These are phyloP conservation scores for Styela clava DNA, from an alignment of 23 tunicate species.

Conservation along the genomic window DNA sequence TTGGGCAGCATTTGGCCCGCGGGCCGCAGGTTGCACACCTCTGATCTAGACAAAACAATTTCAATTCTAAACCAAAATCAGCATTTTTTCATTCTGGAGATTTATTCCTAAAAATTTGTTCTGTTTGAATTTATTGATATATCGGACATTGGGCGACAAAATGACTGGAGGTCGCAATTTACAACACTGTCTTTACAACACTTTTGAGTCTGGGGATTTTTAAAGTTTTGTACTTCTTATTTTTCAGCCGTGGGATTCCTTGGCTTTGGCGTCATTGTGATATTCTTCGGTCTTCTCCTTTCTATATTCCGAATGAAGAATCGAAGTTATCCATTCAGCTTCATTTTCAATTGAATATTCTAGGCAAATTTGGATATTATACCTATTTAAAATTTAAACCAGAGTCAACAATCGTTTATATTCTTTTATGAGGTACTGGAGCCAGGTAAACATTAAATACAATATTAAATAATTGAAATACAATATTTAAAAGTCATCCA, in stretches of 20 bases:
- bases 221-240: not conserved
- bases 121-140: not conserved
- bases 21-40: no score
- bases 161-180: no score
- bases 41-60: no score
- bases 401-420: no score
- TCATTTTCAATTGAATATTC: slow-evolving; percentile 2
- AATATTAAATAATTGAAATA: no score
- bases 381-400: no score
- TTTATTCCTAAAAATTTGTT: not conserved
- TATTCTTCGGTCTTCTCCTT: slow-evolving; percentile 28
- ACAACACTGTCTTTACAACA: not conserved
- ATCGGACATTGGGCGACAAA: not conserved
- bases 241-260: slow-evolving; percentile 16
- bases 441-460: no score
- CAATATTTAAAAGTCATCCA: no score
- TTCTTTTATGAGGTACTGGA: no score
- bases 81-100: not conserved
- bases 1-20: no score
- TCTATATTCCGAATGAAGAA: slow-evolving; percentile 42
- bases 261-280: slow-evolving; percentile 7
- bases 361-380: no score
- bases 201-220: not conserved
- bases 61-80: not conserved
- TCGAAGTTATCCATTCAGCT: slow-evolving; percentile 33